Base-by-base conservation (phyloP, 1,140 invertebrate genomes). In the Theocolax elegans region DNA sequence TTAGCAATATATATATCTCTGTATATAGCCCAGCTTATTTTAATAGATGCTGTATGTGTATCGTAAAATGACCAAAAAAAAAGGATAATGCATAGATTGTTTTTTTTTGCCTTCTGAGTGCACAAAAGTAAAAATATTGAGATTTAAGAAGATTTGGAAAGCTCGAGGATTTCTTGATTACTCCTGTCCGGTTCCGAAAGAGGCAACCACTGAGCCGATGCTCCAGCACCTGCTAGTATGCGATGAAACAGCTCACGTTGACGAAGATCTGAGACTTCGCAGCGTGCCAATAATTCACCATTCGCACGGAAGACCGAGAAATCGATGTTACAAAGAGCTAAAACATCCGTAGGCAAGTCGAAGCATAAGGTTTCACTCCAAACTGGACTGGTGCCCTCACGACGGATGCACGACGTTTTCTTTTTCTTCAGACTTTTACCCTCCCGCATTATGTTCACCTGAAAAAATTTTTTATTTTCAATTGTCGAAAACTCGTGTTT, bases 291-390 rank as follows among this genome's bases (percentile, higher is more conserved):
- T 23, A 88, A 77, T 77, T 89, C 87, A 48, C 84, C 88, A 51
- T 87, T 88, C 64, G 88, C 88, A 60, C 88, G 87, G 21, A 88
- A 77, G 0, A 89, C 85, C 2, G 79, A 81, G 62, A 89, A 88
- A 74, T 90, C 88, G 2, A 90, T 76, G 0, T 78, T 77, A 63
- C 85, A 86, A 70, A 82, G 86, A 40, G 86, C 84, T 4, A 90
- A 75, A 15, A 82, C 87, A 27, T 91, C 90, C 31, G 87, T 87
- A 17, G 86, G 83, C 67, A 95, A 88, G 83, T 95, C 94, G 77
- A 96, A 96, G 17, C 92, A 92, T 70, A 96, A 86, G 0, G 93
- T 94, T 78, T 96, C 94, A 80, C 96, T 96, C 83, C 95, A 96
- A 0, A 95, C 92, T 0, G 94, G 94, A 83, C 91, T 93, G 0